phyloP scores from a whole-genome alignment of 2,888 invertebrate genomes.

The Ophraella communa region DNA sequence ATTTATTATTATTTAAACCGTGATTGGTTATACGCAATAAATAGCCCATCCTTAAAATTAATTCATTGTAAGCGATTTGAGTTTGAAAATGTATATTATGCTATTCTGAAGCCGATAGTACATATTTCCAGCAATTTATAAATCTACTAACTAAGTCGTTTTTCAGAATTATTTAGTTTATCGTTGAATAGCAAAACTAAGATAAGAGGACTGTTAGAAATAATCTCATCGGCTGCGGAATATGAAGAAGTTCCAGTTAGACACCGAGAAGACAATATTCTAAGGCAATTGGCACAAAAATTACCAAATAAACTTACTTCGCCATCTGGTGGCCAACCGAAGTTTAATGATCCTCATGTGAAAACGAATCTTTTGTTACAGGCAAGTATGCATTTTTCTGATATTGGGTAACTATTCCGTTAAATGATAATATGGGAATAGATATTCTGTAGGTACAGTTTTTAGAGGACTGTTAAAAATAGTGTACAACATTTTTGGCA shows the following conservation, averaged over 20 bases:
- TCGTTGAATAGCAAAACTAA: constrained; percentile 97
- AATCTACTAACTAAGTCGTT: no score
- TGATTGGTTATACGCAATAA: no score
- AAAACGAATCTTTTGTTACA: constrained; percentile 96
- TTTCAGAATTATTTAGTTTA: constrained; percentile 93
- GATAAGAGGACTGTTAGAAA: constrained; percentile 94
- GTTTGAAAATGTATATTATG: no score
- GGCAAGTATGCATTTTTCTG: constrained; percentile 25
- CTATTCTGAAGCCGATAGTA: no score
- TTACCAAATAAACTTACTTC: constrained; percentile 69
- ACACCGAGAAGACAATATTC: constrained; percentile 91
- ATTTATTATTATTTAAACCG: no score
- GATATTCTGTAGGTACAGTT: no score
- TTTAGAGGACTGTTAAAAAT: no score
- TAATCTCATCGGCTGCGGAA: constrained; percentile 97
- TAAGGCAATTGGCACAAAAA: constrained; percentile 66
- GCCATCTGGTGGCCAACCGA: constrained; percentile 68
- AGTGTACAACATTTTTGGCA: no score
- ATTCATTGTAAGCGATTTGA: no score
- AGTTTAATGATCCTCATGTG: constrained; percentile 95
- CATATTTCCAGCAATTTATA: no score
- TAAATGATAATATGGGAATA: not conserved
- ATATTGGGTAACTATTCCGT: not conserved
- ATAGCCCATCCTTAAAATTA: no score
- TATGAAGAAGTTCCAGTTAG: constrained; percentile 93